Percentiles rank a stretch among this genome's conserved stretches.
These are phyloP conservation scores for Athene cunicularia DNA, from an alignment of 2,113 vertebrate species.

Conservation along the genomic window DNA sequence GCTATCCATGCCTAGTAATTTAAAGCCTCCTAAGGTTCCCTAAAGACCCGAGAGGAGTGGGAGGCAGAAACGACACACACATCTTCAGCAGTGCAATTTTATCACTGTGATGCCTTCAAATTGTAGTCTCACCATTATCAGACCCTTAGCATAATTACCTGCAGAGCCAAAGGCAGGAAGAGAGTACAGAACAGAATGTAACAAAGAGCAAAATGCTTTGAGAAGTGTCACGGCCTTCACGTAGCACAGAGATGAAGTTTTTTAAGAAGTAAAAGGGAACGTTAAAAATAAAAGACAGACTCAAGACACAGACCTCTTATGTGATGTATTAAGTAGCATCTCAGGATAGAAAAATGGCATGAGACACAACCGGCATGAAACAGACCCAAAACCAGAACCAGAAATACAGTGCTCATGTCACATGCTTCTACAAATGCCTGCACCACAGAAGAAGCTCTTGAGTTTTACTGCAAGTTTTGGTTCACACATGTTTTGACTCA, in stretches of 20 bases:
- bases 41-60: slow-evolving; percentile 9
- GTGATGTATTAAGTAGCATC: background rate
- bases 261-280: background rate
- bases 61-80: background rate
- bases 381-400: background rate
- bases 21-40: background rate
- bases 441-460: background rate
- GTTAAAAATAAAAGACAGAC: background rate
- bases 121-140: background rate
- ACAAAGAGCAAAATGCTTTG: background rate
- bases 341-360: background rate
- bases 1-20: background rate
- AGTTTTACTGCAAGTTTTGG: background rate
- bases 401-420: background rate
- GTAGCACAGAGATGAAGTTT: background rate
- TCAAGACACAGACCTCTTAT: background rate
- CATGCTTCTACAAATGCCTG: background rate
- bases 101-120: background rate
- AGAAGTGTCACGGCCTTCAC: rapidly evolving
- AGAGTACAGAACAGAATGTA: background rate
- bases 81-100: slow-evolving; percentile 6
- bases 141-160: background rate
- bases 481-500: background rate
- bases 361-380: background rate
- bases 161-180: background rate